Evolutionary conservation across 2,113 vertebrate genomes (phyloP), one percentile per base, ranked within the genome.

Genomic region (Coryphaenoides rupestris): DNA sequence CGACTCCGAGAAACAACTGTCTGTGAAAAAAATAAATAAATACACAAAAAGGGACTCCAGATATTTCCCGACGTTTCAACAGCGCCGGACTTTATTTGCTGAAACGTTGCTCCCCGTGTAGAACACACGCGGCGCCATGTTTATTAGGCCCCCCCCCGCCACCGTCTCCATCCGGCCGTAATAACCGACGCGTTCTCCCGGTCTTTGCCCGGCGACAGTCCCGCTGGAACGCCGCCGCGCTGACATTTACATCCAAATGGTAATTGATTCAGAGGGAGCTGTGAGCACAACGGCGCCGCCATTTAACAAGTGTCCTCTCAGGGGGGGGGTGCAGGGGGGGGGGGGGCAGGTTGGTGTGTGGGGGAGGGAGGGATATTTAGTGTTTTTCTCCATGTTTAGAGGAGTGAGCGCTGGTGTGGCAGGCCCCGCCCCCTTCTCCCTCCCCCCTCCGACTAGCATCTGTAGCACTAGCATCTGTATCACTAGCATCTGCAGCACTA

Each of bases 191-290:
- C 12, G 24, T 66, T 70, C 77, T 79, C 70, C 79, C 74, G 52
- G 72, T 69, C 63, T 78, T 65, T 60, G 79, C 83, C 78, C 71
- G 5, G 64, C 74, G 80, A 80, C 75, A 77, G 67, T 62, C 77
- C n/a, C 46, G 67, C 46, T 69, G 67, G 21, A 47, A 58, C 54
- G 83, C 78, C 72, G 79, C 74, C 81, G 85, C 73, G 55, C 62
- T 87, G 85, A 80, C 85, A 87, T 87, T 87, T 87, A 75, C 80
- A 71, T 84, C 82, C 77, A 84, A 86, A 87, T 87, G 84, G 77
- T 84, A 86, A 87, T 87, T 76, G 86, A 87, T 86, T 83, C 78
- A 84, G 73, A 68, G 77, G 79, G 76, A 70, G 75, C 76, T 73
- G 81, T 83, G 81, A 81, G 83, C 78, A 81, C 33, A 40, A 40